Evolutionary conservation across 2,888 invertebrate species (phyloP).

Genomic region (Hymenopus coronatus): DNA sequence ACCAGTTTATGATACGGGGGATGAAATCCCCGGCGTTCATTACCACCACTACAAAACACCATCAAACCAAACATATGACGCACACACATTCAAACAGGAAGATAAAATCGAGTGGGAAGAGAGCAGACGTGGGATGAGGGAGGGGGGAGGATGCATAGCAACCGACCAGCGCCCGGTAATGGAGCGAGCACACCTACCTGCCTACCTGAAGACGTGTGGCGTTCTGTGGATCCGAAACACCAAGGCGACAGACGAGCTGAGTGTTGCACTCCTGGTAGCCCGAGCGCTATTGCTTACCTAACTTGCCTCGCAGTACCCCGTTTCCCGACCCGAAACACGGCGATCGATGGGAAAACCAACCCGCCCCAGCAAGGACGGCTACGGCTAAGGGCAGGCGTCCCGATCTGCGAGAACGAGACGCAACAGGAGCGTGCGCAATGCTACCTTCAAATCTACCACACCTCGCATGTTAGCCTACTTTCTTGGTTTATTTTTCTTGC

Average conservation of each 20-base stretch:
- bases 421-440: neutral
- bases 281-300: neutral
- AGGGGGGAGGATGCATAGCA: neutral
- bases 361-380: neutral
- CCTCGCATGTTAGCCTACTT: neutral
- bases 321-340: neutral
- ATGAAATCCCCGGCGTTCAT: neutral
- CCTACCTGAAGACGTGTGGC: neutral
- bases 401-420: neutral
- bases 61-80: neutral
- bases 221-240: neutral
- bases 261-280: neutral
- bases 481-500: neutral
- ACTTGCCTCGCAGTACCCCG: neutral
- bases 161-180: neutral
- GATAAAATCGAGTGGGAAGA: neutral
- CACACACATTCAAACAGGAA: neutral
- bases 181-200: neutral
- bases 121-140: neutral
- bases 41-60: neutral
- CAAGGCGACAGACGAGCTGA: neutral
- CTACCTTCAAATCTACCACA: neutral
- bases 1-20: neutral
- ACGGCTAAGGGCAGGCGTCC: too few relatives aligned
- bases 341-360: neutral